Evolutionary conservation across 2,113 vertebrate genomes (phyloP), one percentile per base, ranked within the genome.

Genomic region (Bambusicola thoracicus): DNA sequence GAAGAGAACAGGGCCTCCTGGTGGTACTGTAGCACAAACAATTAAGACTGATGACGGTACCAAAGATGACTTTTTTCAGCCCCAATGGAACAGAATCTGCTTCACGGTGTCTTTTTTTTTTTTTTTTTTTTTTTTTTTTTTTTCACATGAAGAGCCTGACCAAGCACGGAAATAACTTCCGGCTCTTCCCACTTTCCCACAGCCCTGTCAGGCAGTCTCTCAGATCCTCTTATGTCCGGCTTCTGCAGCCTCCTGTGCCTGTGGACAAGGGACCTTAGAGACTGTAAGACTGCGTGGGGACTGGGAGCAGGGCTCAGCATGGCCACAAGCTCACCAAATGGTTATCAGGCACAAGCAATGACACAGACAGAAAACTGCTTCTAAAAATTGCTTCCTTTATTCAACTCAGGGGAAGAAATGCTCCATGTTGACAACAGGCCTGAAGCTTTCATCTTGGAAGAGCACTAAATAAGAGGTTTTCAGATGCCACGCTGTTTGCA

Each of bases 261-360:
- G 14, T 6, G 55, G 63, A 53, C 51, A 80, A 63, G 5, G 24
- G 68, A 66, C 20, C 66, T 88, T n/a, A 51, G 74, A 56, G 58
- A 32, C 2, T 66, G 46, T 15, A 21, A 53, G 30, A 24, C 48
- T 68, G 1, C 25, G 22, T 0, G 0, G 62, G 13, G n/a, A 38
- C 80, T 49, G 29, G 24, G 40, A 70, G 27, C 16, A 43, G 17
- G 13, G 62, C 30, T 21, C 2, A 0, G 12, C 34, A 40, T 61
- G 79, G 76, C 49, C 29, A 14, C 58, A 67, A 40, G 46, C 32
- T 38, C 59, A 63, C 13, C 41, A 24, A 55, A 25, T 6, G 19
- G 14, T 46, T 79, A 51, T 43, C 51, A 59, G 58, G 49, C 41
- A 30, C 3, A 14, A 27, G 65, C n/a, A 43, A 81, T 2, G 10